Evolutionary conservation across 2,113 vertebrate species (phyloP), one percentile per base, ranked within the genome.

Genomic region (Hyperopisus bebe): DNA sequence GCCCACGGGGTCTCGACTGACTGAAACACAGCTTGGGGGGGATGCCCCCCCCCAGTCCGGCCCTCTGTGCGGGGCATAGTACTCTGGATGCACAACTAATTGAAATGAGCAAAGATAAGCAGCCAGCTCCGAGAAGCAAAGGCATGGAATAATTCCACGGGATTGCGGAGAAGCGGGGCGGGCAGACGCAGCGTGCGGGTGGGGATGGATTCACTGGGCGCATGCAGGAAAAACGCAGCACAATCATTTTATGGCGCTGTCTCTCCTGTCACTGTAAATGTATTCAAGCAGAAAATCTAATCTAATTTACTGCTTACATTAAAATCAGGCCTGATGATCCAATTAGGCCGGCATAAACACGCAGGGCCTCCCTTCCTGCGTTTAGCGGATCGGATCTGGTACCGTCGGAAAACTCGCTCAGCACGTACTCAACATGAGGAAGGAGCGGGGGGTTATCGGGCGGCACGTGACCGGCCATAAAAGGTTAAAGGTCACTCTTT

Each of bases 271-370:
- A 46, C 44, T 24, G 21, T 46, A 84, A 47, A 84, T 46, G 35
- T 84, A 84, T 84, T 84, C 42, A 84, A 44, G 82, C 39, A 84
- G 82, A 44, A 84, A 84, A 84, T 84, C 82, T 47, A 84, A 84
- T 84, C 44, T 84, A 84, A 47, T 42, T 80, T 80, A 80, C 31
- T 44, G 82, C 82, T 84, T 84, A 24, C 82, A 84, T 84, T 84
- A 84, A 84, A 84, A 84, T 84, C 82, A 84, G 42, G 39, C 39
- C 82, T 84, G 82, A 84, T 84, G 44, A 84, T 84, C 82, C 82
- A 84, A 47, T 84, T 84, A 84, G 82, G 13, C 21, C 9, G 0
- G 3, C 24, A 19, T 3, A 84, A 46, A 47, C 44, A 46, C 44
- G 19, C 80, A 83, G 27, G 35, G 13, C 35, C 35, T 42, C 35